Evolutionary conservation across 2,797 vertebrate species (phyloP).

Genomic region (Mareca strepera): DNA sequence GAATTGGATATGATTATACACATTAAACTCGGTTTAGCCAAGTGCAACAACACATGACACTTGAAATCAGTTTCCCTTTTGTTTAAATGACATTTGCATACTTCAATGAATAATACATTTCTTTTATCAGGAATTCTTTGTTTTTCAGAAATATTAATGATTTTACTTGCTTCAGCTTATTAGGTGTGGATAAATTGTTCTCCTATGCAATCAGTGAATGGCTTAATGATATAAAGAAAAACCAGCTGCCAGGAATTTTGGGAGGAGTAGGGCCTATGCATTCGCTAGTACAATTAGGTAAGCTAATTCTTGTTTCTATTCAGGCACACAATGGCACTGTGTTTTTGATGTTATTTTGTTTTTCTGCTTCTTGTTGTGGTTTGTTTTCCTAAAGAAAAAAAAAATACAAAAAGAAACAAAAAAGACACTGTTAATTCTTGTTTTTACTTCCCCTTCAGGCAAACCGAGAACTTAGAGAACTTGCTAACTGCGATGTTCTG

Average conservation of each 20-base stretch:
- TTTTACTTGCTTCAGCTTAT: constrained; percentile 81
- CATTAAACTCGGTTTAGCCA: not conserved
- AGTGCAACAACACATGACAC: not conserved
- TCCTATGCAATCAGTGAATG: constrained; percentile 96
- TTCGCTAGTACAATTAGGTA: constrained; percentile 94
- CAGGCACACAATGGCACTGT: not conserved
- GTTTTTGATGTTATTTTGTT: not conserved
- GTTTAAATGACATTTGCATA: not conserved
- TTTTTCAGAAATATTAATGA: not conserved
- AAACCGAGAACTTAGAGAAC: not conserved
- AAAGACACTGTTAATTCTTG: accelerated
- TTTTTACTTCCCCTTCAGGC: not conserved
- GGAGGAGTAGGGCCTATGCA: constrained; percentile 99
- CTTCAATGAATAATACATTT: not conserved
- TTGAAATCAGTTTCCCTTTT: not conserved
- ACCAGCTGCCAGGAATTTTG: constrained; percentile 94
- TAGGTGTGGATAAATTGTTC: constrained; percentile 96
- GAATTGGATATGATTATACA: not conserved
- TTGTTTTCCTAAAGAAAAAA: not conserved
- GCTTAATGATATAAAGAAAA: constrained; percentile 97
- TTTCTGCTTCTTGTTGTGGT: not conserved
- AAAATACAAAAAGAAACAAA: not conserved
- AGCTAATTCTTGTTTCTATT: constrained; percentile 59
- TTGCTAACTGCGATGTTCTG: not conserved
- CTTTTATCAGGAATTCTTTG: not conserved